Evolutionary conservation across 2,888 invertebrate species (phyloP), one percentile per base, ranked within the genome.

Genomic region (Caenorhabditis zanzibari): DNA sequence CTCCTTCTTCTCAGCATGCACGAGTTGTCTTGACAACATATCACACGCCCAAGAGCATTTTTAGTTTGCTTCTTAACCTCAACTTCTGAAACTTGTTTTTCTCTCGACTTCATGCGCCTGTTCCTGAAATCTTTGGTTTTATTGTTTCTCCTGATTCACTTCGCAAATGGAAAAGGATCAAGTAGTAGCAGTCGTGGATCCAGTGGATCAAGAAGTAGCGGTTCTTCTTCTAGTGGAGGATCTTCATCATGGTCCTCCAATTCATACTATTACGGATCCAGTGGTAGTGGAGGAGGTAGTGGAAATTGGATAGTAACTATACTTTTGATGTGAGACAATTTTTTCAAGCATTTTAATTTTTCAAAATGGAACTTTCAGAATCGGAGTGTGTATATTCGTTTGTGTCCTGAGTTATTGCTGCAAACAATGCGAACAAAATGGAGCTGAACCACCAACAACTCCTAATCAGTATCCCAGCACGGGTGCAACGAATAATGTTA

Each of bases 161-260:
- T 3, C 1, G 47, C 26, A 10, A 7, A 44, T 47, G 26, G 44
- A 1, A 63, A 63, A 44, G 44, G 63, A n/a, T 44, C 63, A 7
- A 63, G 44, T 44, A 26, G 63, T 47, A 26, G 44, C 6, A 63
- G 63, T 63, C 63, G 63, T n/a, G 63, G 63, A 63, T 63, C 47
- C 6, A 63, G 63, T 63, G 63, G 63, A n/a, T 63, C 63, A 2
- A 38, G 63, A 41, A n/a, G 63, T 19, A 7, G 61, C 9, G 35
- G 61, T 14, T 61, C 61, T 9, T 63, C 44, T 22, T 61, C 41
- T 2, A 61, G 61, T 28, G 63, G 63, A 26, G 38, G 61, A 14
- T 63, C 63, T 4, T 54, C 26, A 16, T 63, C 41, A 9, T 44
- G 26, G 9, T 26, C 44, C 2, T 47, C 44, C 6, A 44, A 24